Evolutionary conservation across 2,797 vertebrate genomes (phyloP).

Genomic region (Thaleichthys pacificus): DNA sequence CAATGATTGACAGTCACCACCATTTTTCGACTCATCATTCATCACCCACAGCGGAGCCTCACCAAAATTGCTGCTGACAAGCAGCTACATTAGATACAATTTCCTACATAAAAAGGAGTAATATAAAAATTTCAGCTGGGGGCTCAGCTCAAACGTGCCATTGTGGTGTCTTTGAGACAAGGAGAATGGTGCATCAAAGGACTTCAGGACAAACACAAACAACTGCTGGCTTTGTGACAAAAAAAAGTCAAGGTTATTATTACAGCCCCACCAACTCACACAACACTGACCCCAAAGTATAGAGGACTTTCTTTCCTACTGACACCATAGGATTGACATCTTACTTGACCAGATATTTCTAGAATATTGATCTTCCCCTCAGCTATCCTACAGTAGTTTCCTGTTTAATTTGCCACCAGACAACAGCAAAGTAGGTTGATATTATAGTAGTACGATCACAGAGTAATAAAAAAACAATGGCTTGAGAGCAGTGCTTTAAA

Average conservation of each 20-base stretch:
- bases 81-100: neutral
- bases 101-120: neutral
- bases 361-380: no score
- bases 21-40: constrained; percentile 6
- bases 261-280: neutral
- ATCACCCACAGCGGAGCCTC: neutral
- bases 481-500: constrained; percentile 43
- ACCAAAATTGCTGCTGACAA: neutral
- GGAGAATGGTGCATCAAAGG: constrained; percentile 17
- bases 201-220: constrained; percentile 11
- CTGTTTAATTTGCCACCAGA: neutral
- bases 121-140: neutral
- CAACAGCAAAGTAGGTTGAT: neutral
- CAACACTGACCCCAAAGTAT: constrained; percentile 4
- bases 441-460: constrained; percentile 32
- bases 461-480: constrained; percentile 55
- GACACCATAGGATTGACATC: constrained; percentile 18
- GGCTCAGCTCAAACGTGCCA: neutral
- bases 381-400: no score
- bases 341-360: no score
- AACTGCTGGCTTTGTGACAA: constrained; percentile 23
- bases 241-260: constrained; percentile 33
- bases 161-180: constrained; percentile 28
- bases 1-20: constrained; percentile 8
- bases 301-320: constrained; percentile 23